Conservation (phyloP, 2,113 vertebrate species). For the Mola mola region DNA sequence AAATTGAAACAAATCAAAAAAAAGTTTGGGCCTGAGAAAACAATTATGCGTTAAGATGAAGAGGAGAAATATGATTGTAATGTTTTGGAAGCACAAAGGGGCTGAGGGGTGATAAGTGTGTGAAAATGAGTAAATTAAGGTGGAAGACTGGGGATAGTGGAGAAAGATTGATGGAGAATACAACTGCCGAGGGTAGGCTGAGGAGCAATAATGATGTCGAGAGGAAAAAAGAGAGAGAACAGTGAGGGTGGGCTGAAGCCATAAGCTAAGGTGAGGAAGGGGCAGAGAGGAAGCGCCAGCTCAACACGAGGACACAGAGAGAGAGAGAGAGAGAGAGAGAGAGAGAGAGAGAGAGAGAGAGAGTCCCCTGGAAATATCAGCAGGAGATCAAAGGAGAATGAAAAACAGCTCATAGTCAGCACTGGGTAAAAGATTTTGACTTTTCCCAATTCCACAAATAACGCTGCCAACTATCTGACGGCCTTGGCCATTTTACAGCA, state of each 20-base stretch:
- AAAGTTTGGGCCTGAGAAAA: conserved; percentile 41
- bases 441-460: conserved; percentile 45
- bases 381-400: conserved; percentile 49
- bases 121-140: conserved; percentile 54
- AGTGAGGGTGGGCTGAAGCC: conserved; percentile 24
- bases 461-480: conserved; percentile 13
- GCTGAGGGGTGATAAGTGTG: conserved; percentile 46
- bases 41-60: conserved; percentile 28
- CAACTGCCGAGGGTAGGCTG: conserved; percentile 22
- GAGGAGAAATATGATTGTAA: conserved; percentile 28
- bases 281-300: conserved; percentile 6
- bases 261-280: conserved; percentile 17
- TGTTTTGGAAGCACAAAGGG: conserved; percentile 19
- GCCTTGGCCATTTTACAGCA: conserved; percentile 27
- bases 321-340: not conserved
- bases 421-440: conserved; percentile 35
- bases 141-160: conserved; percentile 38
- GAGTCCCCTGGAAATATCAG: conserved; percentile 46
- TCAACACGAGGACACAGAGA: conserved; percentile 15
- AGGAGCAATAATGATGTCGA: conserved; percentile 41
- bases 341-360: conserved; percentile 8
- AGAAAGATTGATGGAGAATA: conserved; percentile 52
- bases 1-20: not conserved
- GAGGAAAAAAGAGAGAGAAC: conserved; percentile 20
- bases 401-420: conserved; percentile 41